Evolutionary conservation across 2,113 vertebrate species (phyloP), one percentile per base, ranked within the genome.

Genomic region (Lamprologus speciosus): DNA sequence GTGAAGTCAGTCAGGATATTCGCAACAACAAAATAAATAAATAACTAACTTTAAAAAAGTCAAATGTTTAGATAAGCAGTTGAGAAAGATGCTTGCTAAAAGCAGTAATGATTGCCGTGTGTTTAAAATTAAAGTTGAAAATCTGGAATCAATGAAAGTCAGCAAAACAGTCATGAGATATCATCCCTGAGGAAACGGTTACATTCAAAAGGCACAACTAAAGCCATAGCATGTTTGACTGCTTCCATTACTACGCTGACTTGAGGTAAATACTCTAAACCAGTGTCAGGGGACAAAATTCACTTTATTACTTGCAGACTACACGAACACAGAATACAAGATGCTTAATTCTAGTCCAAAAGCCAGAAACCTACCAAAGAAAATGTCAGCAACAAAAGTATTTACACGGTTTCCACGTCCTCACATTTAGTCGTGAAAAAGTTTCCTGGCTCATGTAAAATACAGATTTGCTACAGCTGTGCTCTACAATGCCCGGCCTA

Each of bases 91-190:
- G 63, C 16, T 75, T 65, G 73, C 33, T 40, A 75, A 92, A 84
- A 68, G 81, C 83, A 47, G 63, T 82, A 83, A 89, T 79, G 37
- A 90, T 75, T 51, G 63, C 70, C 2, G 35, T 57, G 81, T 60
- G 83, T 63, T 90, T 53, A 31, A 80, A 60, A 89, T 81, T 63
- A 70, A 90, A 88, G 40, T 75, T 81, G 84, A 51, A 89, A 93
- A 92, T 89, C 87, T 94, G 93, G 88, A 94, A 91, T 89, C 87
- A 91, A 89, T 95, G 60, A 90, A 88, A 87, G 85, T 3, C 33
- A 83, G 28, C 33, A 83, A 55, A 94, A 81, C 73, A 84, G 65
- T 87, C 86, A 88, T 68, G 63, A 79, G 80, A 91, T 42, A 58
- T 50, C 9, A 31, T 89, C 88, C 90, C 91, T 6, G 75, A 85